A percentile compares a stretch with the other conserved stretches of the same genome.
Evolutionary conservation across 2,113 vertebrate genomes (phyloP).

Genomic region (Irena cyanogastra): DNA sequence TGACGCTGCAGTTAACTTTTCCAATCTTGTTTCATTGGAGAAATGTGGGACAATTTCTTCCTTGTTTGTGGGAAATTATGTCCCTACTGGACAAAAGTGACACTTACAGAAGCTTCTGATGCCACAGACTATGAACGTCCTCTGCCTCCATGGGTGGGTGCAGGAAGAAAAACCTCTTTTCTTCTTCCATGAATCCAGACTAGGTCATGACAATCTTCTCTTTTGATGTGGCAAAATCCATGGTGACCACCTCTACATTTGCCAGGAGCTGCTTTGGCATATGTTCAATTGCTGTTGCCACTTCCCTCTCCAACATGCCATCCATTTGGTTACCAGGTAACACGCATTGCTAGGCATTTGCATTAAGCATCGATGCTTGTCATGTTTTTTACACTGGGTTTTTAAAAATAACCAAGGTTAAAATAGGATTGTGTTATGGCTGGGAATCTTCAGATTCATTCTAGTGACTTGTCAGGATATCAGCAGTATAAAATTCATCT

Average conservation of each 20-base stretch:
- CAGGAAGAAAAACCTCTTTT: not conserved
- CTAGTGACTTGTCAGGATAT: slow-evolving; percentile 14
- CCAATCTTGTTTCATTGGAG: not conserved
- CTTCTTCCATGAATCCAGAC: not conserved
- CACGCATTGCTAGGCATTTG: slow-evolving; percentile 38
- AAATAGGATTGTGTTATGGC: slow-evolving; percentile 55
- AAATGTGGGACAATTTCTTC: not conserved
- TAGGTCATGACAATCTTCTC: not conserved
- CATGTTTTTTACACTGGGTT: slow-evolving; percentile 27
- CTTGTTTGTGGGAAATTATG: not conserved
- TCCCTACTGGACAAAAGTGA: not conserved
- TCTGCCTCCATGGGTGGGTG: rapidly evolving
- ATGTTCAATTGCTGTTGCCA: slow-evolving; percentile 35
- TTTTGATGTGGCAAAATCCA: not conserved
- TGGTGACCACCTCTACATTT: slow-evolving; percentile 19
- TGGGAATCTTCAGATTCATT: slow-evolving; percentile 30
- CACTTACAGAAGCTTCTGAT: not conserved
- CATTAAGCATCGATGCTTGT: slow-evolving; percentile 33
- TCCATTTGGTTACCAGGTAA: slow-evolving; percentile 60
- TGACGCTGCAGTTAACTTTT: not conserved
- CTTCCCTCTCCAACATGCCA: slow-evolving; percentile 39
- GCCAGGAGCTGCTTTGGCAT: slow-evolving; percentile 8
- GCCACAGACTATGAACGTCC: not conserved
- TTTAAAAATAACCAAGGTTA: slow-evolving; percentile 54
- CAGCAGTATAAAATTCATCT: slow-evolving; percentile 6